Percentiles rank a stretch among this genome's conserved stretches.
phyloP scores from a whole-genome alignment of 2,797 vertebrate species.

The Oreonectes daqikongensis region DNA sequence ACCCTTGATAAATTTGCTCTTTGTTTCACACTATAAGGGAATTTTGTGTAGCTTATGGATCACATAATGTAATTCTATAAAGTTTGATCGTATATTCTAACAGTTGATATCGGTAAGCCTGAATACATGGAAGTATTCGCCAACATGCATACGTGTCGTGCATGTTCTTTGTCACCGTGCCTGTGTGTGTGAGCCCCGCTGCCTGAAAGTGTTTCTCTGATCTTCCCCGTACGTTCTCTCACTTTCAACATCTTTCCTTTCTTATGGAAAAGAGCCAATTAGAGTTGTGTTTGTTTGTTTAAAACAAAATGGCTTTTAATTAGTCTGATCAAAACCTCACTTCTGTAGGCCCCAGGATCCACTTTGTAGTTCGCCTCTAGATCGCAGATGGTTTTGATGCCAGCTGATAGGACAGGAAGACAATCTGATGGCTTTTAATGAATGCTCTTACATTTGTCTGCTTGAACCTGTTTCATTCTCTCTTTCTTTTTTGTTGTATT shows the following conservation, averaged over 20 bases:
- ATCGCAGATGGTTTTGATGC: slow-evolving; percentile 89
- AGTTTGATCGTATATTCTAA: slow-evolving; percentile 23
- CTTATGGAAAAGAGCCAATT: slow-evolving; percentile 99
- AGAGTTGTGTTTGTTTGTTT: slow-evolving; percentile 99
- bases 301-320: slow-evolving; percentile 99
- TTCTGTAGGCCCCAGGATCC: slow-evolving; percentile 87
- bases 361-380: slow-evolving; percentile 94
- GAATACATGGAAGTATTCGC: slow-evolving; percentile 23
- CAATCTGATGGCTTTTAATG: slow-evolving; percentile 89
- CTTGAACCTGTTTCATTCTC: slow-evolving; percentile 71
- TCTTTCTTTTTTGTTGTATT: slow-evolving; percentile 67
- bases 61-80: slow-evolving; percentile 4
- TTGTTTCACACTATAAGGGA: no score
- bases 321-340: slow-evolving; percentile 96
- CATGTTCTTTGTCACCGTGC: slow-evolving; percentile 40
- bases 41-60: slow-evolving; percentile 1
- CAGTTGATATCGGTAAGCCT: not conserved
- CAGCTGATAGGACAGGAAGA: slow-evolving; percentile 91
- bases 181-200: slow-evolving; percentile 74
- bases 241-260: slow-evolving; percentile 99
- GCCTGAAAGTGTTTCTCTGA: slow-evolving; percentile 85
- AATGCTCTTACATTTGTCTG: slow-evolving; percentile 83
- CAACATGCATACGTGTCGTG: slow-evolving; percentile 38
- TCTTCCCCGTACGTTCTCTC: slow-evolving; percentile 86
- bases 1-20: no score